Base-by-base conservation (phyloP, 2,888 invertebrate genomes). In the Adelognathus sp. region DNA sequence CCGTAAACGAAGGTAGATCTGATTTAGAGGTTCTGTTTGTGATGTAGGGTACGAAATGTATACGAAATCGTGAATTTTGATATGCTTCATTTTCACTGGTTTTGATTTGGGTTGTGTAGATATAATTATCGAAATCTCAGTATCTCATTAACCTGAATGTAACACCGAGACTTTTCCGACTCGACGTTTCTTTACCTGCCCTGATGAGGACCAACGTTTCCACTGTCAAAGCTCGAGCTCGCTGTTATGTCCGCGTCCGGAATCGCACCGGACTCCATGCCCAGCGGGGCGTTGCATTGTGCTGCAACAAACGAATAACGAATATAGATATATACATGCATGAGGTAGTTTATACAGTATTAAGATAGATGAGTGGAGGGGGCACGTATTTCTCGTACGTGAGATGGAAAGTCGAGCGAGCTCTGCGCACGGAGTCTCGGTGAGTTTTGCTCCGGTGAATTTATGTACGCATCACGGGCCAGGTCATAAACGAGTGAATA, bases 201-300 rank as follows among this genome's bases (percentile, higher is more conserved):
- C 86, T 94, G 93, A 84, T 93, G 93, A 31, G 95, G 94, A 73
- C 95, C 95, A 67, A 95, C 95, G 84, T 94, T 94, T 81, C 93
- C 93, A 84, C 92, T 91, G 89, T 95, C 94, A 90, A 94, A 95
- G 80, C 94, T 93, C 52, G 94, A 94, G 85, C 94, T 94, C 79
- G 95, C 94, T 16, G 93, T 92, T 87, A 95, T 93, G 89, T 94
- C 94, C 81, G 92, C 92, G 90, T 95, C 94, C 80, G 92, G 92
- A 83, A 95, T 95, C 78, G 91, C 92, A 52, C 94, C 94, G 52
- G 93, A 93, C 90, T 94, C 93, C 95, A 95, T 95, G 72, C 95
- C 95, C 86, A 95, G 91, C 54, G 94, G 92, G 79, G 92, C 92
- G 83, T 92, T 92, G 89, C 94, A 94, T 91, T 93, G 92, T 76